phyloP scores from a whole-genome alignment of 2,888 invertebrate genomes.

The Holacanthella duospinosa region DNA sequence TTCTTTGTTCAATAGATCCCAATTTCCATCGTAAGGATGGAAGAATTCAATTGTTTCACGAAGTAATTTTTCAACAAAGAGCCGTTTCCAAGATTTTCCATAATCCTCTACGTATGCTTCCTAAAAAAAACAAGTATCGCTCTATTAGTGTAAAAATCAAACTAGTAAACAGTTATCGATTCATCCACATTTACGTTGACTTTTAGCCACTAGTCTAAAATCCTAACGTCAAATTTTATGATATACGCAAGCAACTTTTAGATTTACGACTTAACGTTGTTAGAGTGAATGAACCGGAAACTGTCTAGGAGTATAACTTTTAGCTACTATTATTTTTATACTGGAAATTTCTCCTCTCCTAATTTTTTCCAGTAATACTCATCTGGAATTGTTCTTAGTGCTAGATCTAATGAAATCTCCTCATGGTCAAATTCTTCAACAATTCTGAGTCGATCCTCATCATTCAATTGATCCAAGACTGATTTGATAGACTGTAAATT shows the following conservation, averaged over 20 bases:
- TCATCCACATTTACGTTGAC: too few relatives aligned
- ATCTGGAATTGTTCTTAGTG: constrained; percentile 33
- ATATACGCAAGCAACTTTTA: too few relatives aligned
- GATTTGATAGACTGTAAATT: not conserved
- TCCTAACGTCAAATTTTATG: too few relatives aligned
- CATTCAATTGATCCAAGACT: constrained; percentile 14
- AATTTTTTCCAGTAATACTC: constrained; percentile 34
- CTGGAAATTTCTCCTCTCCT: constrained; percentile 17
- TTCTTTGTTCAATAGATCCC: constrained; percentile 19
- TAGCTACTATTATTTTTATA: constrained; percentile 10
- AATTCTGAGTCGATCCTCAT: constrained; percentile 23
- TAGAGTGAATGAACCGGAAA: not conserved
- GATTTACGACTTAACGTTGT: not conserved
- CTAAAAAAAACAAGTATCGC: constrained; percentile 13
- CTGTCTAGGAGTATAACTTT: not conserved
- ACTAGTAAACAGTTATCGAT: not conserved
- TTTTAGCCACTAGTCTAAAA: too few relatives aligned
- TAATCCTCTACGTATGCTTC: constrained; percentile 20
- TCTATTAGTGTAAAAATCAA: not conserved
- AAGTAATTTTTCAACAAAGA: constrained; percentile 30
- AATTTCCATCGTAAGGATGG: constrained; percentile 29
- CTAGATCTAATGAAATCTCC: constrained; percentile 29
- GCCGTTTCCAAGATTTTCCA: constrained; percentile 23
- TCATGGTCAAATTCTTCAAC: constrained; percentile 33
- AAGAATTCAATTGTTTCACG: constrained; percentile 31